phyloP scores from a whole-genome alignment of 2,888 invertebrate species.

The Cantharis rustica region DNA sequence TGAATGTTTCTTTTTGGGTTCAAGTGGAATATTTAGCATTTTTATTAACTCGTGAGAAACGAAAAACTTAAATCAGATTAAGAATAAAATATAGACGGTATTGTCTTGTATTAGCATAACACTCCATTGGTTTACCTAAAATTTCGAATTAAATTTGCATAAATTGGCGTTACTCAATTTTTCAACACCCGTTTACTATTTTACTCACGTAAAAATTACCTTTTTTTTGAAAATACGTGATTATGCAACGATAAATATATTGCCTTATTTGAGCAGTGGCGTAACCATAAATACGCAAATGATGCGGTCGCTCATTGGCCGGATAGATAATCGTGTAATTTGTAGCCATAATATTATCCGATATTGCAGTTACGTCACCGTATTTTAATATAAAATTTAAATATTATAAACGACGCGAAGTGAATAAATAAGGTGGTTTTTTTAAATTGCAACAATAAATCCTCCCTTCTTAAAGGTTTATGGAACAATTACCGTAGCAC shows the following conservation, averaged over 20 bases:
- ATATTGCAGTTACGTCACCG: not conserved
- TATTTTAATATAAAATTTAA: not conserved
- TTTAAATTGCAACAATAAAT: constrained; percentile 17
- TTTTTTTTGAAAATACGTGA: not conserved
- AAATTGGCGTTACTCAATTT: not conserved
- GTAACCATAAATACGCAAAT: not conserved
- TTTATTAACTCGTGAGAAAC: not conserved
- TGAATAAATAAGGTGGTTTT: not conserved
- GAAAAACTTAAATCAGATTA: not conserved
- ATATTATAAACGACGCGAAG: not conserved
- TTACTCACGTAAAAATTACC: not conserved
- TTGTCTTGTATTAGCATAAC: not conserved
- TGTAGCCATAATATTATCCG: no score
- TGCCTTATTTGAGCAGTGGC: not conserved
- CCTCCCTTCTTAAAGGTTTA: constrained; percentile 6
- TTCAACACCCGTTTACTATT: not conserved
- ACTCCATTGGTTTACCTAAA: not conserved
- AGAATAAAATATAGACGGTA: not conserved
- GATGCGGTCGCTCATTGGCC: no score
- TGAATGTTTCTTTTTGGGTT: not conserved
- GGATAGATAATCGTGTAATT: no score
- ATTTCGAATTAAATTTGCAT: not conserved
- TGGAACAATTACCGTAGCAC: constrained; percentile 17
- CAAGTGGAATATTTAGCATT: not conserved
- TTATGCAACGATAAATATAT: not conserved